Percentiles rank a stretch among this genome's conserved stretches.
phyloP scores from a whole-genome alignment of 2,113 vertebrate species.

The cat (Felis catus) region F.catus_Fca126_mat1.0 CM031412.1:100247501-100248000 shows the following conservation, averaged over 20 bases:
- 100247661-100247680: background rate
- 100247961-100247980: no score
- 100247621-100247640: slow-evolving; percentile 12
- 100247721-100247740: background rate
- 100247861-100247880: background rate
- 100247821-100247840: slow-evolving; percentile 36
- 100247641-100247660: background rate
- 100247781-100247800: background rate
- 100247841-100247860: background rate
- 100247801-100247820: background rate
- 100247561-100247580: slow-evolving; percentile 19
- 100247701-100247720: background rate
- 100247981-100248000: no score
- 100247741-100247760: background rate
- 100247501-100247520: background rate
- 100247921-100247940: background rate
- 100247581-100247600: background rate
- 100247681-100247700: background rate
- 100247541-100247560: background rate
- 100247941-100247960: background rate
- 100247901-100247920: slow-evolving; percentile 10
- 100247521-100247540: background rate
- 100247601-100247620: background rate
- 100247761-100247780: background rate
- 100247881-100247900: background rate